A percentile compares a stretch with the other conserved stretches of the same genome.
Evolutionary conservation across 2,113 vertebrate species (phyloP).

Genomic region (Hippocampus comes): DNA sequence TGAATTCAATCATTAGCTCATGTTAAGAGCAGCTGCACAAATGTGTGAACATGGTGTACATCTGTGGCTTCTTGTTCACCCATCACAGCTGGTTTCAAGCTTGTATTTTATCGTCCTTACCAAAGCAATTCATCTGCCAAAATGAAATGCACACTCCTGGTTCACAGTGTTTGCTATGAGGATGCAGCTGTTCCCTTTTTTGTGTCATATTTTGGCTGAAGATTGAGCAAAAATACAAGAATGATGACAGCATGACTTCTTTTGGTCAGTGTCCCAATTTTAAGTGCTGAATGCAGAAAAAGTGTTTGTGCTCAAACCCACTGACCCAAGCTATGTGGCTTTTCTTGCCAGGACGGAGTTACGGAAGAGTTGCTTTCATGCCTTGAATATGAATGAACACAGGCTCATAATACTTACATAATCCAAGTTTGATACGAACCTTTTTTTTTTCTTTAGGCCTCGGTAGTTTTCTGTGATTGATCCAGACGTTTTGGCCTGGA

Average conservation of each 20-base stretch:
- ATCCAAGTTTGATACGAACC: background rate
- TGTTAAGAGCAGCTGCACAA: background rate
- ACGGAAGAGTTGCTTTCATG: background rate
- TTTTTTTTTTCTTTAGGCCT: background rate
- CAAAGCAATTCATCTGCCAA: background rate
- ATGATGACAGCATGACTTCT: background rate
- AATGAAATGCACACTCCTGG: constrained; percentile 2
- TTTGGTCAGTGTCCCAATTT: background rate
- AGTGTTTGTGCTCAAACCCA: background rate
- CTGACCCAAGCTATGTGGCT: background rate
- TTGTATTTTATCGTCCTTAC: background rate
- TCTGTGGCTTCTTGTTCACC: background rate
- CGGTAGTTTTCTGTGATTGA: background rate
- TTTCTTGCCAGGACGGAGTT: background rate
- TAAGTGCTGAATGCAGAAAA: background rate
- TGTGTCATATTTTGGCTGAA: background rate
- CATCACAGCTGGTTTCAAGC: background rate
- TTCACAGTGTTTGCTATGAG: background rate
- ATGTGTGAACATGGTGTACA: background rate
- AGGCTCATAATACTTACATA: background rate
- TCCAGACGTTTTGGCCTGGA: constrained; percentile 25
- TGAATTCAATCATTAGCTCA: background rate
- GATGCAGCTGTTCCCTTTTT: constrained; percentile 5
- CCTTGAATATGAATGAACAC: background rate
- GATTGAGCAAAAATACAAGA: background rate